Evolutionary conservation across 92 coral and sea anemone genomes (phyloP).

Genomic region (Parazoanthus swiftii): DNA sequence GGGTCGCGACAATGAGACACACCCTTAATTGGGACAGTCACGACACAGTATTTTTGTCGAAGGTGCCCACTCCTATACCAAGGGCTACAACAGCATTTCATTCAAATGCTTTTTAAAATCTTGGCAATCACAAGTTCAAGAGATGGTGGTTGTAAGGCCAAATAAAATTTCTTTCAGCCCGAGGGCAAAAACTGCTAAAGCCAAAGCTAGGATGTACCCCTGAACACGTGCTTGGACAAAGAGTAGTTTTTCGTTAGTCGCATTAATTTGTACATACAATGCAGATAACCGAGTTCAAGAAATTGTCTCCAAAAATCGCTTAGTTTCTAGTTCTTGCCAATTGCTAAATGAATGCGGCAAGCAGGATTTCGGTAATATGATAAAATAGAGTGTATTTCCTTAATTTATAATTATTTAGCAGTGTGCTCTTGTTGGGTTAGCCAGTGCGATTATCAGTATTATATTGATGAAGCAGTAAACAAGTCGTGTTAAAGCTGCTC

Average conservation of each 20-base stretch:
- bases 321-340: background rate
- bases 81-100: background rate
- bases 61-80: background rate
- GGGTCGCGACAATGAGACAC: background rate
- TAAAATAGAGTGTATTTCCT: background rate
- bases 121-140: background rate
- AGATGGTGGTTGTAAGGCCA: background rate
- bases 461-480: background rate
- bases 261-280: background rate
- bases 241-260: background rate
- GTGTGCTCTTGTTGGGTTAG: background rate
- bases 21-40: background rate
- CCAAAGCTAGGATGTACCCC: background rate
- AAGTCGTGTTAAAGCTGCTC: background rate
- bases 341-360: too few relatives aligned
- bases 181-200: constrained; percentile 6
- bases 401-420: background rate
- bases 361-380: background rate
- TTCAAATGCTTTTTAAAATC: background rate
- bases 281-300: background rate
- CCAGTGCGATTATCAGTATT: background rate
- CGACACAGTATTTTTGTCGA: background rate
- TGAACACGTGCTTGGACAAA: background rate
- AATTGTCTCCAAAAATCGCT: background rate
- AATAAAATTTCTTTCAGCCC: background rate